These are phyloP conservation scores for Cerastoderma edule DNA, from an alignment of 2,888 invertebrate species.

Conservation along the genomic window DNA sequence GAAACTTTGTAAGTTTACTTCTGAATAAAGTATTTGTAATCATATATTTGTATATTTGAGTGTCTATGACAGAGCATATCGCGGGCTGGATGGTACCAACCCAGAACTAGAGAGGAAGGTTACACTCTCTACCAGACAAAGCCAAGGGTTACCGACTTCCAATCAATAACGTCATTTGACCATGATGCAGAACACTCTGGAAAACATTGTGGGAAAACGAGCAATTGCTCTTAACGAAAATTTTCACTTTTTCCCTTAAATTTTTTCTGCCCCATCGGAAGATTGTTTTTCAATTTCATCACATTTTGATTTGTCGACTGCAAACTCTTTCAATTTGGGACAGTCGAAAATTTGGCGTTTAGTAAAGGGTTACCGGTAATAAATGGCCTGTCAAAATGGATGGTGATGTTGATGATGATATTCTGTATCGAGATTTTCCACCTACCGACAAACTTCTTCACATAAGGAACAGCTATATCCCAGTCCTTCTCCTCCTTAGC, in stretches of 20 bases:
- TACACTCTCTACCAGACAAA: not conserved
- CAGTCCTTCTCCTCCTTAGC: constrained; percentile 99
- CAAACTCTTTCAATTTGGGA: not conserved
- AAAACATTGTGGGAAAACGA: constrained; percentile 9
- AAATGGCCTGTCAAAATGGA: too few species aligned
- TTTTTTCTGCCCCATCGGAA: not conserved
- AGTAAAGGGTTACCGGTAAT: too few species aligned
- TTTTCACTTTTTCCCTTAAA: constrained; percentile 4
- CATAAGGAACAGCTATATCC: constrained; percentile 97
- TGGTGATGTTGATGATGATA: too few species aligned
- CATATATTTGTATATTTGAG: too few species aligned
- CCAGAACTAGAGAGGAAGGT: too few species aligned
- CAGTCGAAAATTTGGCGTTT: too few species aligned
- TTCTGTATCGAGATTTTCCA: too few species aligned
- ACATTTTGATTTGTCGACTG: not conserved
- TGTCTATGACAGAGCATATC: too few species aligned
- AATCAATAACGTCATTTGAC: too few species aligned
- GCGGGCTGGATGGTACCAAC: too few species aligned
- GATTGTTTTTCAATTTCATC: not conserved
- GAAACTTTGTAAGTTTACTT: too few species aligned
- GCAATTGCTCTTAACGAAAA: constrained; percentile 1
- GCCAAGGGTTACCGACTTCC: not conserved
- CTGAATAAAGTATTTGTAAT: too few species aligned
- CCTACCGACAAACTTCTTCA: constrained; percentile 87
- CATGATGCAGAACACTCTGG: not conserved